phyloP scores from a whole-genome alignment of 1,140 invertebrate species.

The Drosophila willistoni region DNA sequence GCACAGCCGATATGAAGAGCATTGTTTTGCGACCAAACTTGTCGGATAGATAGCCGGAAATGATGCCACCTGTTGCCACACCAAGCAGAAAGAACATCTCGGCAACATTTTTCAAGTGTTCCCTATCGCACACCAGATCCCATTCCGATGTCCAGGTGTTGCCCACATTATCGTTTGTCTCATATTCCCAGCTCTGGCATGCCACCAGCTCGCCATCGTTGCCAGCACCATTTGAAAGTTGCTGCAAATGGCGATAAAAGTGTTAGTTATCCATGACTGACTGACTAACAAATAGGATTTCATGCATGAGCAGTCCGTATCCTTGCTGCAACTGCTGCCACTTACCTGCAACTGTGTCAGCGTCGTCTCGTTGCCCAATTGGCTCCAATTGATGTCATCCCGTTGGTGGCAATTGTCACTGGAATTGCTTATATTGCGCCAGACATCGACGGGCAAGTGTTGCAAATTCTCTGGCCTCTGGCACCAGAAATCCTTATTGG shows the following conservation, averaged over 20 bases:
- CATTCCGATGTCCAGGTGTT: slow-evolving; percentile 87
- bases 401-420: slow-evolving; percentile 83
- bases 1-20: slow-evolving; percentile 87
- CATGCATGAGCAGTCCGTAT: slow-evolving; percentile 6
- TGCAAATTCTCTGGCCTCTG: slow-evolving; percentile 84
- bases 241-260: slow-evolving; percentile 24
- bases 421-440: slow-evolving; percentile 87
- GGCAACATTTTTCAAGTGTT: slow-evolving; percentile 86
- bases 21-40: slow-evolving; percentile 90
- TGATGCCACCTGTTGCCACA: slow-evolving; percentile 87
- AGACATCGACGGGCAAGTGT: slow-evolving; percentile 83
- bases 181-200: slow-evolving; percentile 88
- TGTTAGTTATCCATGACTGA: slow-evolving; percentile 26
- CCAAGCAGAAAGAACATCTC: slow-evolving; percentile 89
- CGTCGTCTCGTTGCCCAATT: slow-evolving; percentile 48
- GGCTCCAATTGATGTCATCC: slow-evolving; percentile 70
- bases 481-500: slow-evolving; percentile 87
- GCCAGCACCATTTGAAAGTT: slow-evolving; percentile 39
- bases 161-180: slow-evolving; percentile 85
- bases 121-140: slow-evolving; percentile 87
- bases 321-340: not conserved
- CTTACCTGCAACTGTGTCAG: slow-evolving; percentile 51
- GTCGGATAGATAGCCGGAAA: slow-evolving; percentile 89
- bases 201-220: slow-evolving; percentile 52
- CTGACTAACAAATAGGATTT: slow-evolving; percentile 24